Conservation (phyloP, 1,140 invertebrate species). For the Anoplophora glabripennis region DNA sequence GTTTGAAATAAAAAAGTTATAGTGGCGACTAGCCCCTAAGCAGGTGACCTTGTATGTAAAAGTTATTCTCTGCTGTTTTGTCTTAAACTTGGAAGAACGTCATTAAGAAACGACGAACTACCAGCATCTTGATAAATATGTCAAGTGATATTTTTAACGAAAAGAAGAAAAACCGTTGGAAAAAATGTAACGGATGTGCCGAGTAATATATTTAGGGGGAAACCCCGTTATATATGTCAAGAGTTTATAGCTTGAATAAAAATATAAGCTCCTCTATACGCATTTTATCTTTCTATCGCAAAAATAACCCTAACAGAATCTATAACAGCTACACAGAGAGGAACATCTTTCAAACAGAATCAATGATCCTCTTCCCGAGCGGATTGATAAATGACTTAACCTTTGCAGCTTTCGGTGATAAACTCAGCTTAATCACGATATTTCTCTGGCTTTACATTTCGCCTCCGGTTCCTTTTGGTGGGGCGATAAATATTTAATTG, state of each 20-base stretch:
- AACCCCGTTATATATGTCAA: too few relatives aligned
- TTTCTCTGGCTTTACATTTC: too few relatives aligned
- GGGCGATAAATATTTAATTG: too few relatives aligned
- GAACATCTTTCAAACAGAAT: conserved; percentile 16
- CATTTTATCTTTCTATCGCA: background rate
- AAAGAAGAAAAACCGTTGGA: conserved; percentile 3
- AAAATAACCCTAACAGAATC: conserved; percentile 20
- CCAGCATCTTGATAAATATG: too few relatives aligned
- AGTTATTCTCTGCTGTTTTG: too few relatives aligned
- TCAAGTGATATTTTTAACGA: background rate
- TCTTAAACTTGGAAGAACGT: too few relatives aligned
- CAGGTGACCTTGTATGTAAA: too few relatives aligned
- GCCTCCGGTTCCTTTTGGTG: too few relatives aligned
- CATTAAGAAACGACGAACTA: too few relatives aligned
- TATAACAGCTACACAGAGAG: conserved; percentile 4
- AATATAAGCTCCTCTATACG: background rate
- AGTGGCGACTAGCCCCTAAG: too few relatives aligned
- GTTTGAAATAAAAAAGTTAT: too few relatives aligned
- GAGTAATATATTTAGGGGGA: background rate
- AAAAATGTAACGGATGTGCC: background rate
- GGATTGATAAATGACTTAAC: conserved; percentile 20
- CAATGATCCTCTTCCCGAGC: conserved; percentile 13
- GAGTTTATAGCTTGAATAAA: conserved; percentile 1
- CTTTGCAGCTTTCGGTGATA: conserved; percentile 6
- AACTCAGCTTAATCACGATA: too few relatives aligned